These are phyloP conservation scores for Eilema griseolum DNA, from an alignment of 2,888 invertebrate species.

Conservation along the genomic window DNA sequence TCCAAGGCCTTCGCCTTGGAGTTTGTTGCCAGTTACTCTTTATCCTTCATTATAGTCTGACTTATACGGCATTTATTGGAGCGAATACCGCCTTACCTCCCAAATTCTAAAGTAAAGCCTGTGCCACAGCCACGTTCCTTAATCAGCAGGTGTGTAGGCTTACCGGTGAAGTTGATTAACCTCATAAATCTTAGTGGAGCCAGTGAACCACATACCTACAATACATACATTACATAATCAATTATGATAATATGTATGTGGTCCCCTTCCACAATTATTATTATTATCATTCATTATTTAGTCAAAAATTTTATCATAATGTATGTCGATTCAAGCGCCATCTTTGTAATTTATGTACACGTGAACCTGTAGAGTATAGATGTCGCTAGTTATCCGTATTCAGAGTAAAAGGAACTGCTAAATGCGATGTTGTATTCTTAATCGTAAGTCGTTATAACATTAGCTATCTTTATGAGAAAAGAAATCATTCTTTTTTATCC, in stretches of 20 bases:
- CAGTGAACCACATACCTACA: too few relatives aligned
- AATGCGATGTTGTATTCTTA: neutral
- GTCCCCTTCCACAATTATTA: neutral
- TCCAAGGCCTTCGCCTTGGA: neutral
- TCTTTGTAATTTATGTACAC: neutral
- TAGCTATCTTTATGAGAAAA: slow-evolving; percentile 1
- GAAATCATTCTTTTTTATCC: neutral
- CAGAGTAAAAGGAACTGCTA: neutral
- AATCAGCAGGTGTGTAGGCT: neutral
- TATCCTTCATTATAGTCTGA: neutral
- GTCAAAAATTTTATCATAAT: neutral
- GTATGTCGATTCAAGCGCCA: neutral
- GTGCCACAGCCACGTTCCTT: neutral
- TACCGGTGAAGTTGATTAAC: neutral
- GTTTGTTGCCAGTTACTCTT: neutral
- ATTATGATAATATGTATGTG: too few relatives aligned
- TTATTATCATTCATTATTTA: neutral
- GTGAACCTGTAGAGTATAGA: neutral
- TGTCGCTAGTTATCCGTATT: slow-evolving; percentile 4
- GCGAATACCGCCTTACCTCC: neutral
- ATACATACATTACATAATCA: too few relatives aligned
- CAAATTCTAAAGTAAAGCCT: neutral
- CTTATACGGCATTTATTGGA: neutral
- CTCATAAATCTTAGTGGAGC: neutral
- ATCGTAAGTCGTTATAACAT: neutral